Percentiles rank a stretch among this genome's conserved stretches.
These are phyloP conservation scores for Melieria omissa DNA, from an alignment of 2,888 invertebrate genomes.

Conservation along the genomic window DNA sequence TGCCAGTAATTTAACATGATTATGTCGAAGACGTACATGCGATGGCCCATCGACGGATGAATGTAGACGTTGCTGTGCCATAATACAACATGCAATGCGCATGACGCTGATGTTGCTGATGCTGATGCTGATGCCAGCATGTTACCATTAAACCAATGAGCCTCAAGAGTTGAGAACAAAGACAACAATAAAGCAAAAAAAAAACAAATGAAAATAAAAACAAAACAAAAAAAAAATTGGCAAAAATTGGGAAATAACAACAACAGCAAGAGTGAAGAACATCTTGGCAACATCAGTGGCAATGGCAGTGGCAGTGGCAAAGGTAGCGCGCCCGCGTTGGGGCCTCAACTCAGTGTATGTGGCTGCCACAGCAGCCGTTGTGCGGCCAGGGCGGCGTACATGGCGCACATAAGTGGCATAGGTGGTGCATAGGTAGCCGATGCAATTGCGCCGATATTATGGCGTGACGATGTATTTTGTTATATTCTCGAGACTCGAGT, in stretches of 20 bases:
- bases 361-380: too few species aligned
- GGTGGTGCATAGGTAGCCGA: constrained; percentile 29
- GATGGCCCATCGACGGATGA: too few species aligned
- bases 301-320: background rate
- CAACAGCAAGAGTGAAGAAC: background rate
- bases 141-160: constrained; percentile 8
- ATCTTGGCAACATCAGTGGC: background rate
- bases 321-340: background rate
- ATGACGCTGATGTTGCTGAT: background rate
- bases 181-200: background rate
- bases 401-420: too few species aligned
- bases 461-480: constrained; percentile 29
- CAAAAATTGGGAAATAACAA: background rate
- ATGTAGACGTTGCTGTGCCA: too few species aligned
- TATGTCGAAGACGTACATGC: constrained; percentile 54
- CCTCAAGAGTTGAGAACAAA: background rate
- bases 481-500: background rate
- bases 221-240: background rate
- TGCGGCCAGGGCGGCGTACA: too few species aligned
- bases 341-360: too few species aligned
- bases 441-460: constrained; percentile 22
- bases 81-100: too few species aligned
- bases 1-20: constrained; percentile 64
- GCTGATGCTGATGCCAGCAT: constrained; percentile 1
- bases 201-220: too few species aligned